phyloP scores from a whole-genome alignment of 2,797 vertebrate species.

The Peromyscus melanophrys region DNA sequence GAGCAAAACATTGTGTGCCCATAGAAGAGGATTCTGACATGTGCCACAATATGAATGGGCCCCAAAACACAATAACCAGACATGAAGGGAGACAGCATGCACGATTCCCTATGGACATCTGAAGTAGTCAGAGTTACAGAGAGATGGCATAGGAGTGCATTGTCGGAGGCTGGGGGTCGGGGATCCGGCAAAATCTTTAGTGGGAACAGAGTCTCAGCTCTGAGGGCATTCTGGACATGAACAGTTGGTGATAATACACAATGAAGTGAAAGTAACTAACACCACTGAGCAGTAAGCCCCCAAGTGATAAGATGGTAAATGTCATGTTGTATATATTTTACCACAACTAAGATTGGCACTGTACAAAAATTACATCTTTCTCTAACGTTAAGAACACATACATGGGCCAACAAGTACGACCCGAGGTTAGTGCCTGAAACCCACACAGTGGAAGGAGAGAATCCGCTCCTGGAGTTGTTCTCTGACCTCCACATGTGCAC shows the following conservation, averaged over 20 bases:
- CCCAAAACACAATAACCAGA: neutral
- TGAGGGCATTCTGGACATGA: neutral
- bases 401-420: neutral
- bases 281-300: neutral
- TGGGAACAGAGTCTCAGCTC: neutral
- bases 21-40: too few relatives aligned
- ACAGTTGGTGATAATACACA: neutral
- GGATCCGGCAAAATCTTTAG: neutral
- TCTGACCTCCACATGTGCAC: neutral
- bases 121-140: neutral
- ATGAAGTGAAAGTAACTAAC: neutral
- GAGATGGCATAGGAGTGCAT: neutral
- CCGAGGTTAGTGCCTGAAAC: neutral
- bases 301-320: neutral
- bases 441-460: neutral
- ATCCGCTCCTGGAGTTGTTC: neutral
- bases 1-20: neutral
- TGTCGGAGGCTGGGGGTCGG: neutral
- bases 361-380: neutral
- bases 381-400: slow-evolving; percentile 7
- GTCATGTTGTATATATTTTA: neutral
- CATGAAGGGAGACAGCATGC: neutral
- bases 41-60: neutral
- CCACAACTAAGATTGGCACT: neutral
- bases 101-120: fast-evolving